Conservation (phyloP, 1,140 invertebrate genomes). For the Anthonomus grandis region DNA sequence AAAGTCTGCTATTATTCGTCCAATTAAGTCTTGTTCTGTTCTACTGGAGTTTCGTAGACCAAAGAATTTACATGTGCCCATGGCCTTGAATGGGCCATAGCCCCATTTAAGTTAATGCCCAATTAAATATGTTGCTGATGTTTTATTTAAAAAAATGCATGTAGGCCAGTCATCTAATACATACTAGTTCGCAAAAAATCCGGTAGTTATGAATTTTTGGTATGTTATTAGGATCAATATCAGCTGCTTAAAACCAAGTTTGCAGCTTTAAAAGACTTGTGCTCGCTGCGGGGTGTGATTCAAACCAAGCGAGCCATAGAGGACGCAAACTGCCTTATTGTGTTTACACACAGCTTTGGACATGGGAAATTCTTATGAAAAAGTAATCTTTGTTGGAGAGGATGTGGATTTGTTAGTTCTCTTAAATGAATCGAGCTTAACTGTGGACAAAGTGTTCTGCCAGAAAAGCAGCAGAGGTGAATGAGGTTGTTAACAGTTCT, state of each 20-base stretch:
- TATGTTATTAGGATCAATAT: neutral
- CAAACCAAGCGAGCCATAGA: neutral
- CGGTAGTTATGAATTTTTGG: neutral
- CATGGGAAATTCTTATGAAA: neutral
- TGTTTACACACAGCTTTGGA: too few species aligned
- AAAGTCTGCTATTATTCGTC: too few species aligned
- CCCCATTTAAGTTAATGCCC: too few species aligned
- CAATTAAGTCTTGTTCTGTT: too few species aligned
- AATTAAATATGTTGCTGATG: too few species aligned
- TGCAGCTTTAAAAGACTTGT: too few species aligned
- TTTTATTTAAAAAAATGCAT: too few species aligned
- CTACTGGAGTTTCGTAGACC: too few species aligned
- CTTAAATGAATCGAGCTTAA: neutral
- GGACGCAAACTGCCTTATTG: too few species aligned
- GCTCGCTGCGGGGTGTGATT: neutral
- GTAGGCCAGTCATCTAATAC: neutral
- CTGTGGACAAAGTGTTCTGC: neutral
- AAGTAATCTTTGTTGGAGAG: constrained; percentile 1
- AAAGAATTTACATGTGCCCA: too few species aligned
- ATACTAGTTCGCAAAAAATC: neutral
- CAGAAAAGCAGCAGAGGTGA: constrained; percentile 2
- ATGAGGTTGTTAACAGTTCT: constrained; percentile 1
- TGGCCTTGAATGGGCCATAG: too few species aligned
- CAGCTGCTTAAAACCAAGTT: too few species aligned
- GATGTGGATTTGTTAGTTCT: constrained; percentile 2